Conservation (phyloP, 2,888 invertebrate species). For the Slavum lentiscoides region DNA sequence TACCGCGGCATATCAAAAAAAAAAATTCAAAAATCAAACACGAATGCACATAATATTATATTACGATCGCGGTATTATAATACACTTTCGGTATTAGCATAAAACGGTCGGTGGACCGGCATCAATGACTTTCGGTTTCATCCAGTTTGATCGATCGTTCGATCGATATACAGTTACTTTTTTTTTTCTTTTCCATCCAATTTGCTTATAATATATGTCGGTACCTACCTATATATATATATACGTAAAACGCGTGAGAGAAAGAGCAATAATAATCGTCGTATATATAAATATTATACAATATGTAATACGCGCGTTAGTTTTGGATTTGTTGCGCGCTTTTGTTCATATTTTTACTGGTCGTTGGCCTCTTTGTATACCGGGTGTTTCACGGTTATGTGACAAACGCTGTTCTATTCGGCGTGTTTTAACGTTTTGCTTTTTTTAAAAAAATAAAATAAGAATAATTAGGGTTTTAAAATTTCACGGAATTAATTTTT, state of each 20-base stretch:
- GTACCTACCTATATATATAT: no score
- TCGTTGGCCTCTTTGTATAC: conserved; percentile 41
- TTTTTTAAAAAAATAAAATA: no score
- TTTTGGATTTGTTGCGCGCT: background rate
- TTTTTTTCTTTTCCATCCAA: conserved; percentile 29
- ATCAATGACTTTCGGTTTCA: conserved; percentile 44
- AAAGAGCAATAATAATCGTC: background rate
- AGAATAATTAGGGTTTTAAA: no score
- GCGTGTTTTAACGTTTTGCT: no score
- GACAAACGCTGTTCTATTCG: no score
- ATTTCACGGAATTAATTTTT: no score
- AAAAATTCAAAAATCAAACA: conserved; percentile 15
- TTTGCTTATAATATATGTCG: conserved; percentile 10
- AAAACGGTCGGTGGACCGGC: conserved; percentile 9
- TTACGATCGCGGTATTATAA: background rate
- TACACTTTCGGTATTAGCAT: conserved; percentile 47
- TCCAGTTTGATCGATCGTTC: conserved; percentile 43
- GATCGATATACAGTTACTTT: conserved; percentile 28
- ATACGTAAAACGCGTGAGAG: background rate
- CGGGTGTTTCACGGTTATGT: no score
- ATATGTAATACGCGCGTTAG: background rate
- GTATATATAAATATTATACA: no score
- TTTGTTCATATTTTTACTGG: conserved; percentile 48
- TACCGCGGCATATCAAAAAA: conserved; percentile 1
- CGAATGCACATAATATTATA: background rate